Conservation (phyloP, 2,888 invertebrate genomes). For the Caenorhabditis afra region DNA sequence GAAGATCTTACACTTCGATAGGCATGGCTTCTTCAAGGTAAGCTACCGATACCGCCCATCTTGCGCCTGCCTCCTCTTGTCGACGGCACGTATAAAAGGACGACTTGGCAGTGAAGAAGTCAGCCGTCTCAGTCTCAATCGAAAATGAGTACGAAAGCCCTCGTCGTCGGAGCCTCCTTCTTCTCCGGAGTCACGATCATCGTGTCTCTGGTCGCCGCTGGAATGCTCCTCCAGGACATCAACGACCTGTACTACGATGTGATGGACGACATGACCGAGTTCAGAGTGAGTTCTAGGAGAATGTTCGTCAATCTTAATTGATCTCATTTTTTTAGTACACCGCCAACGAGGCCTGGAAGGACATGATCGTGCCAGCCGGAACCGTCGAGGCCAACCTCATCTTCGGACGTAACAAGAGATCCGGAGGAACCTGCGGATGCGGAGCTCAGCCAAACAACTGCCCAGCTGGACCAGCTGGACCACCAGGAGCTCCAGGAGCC, state of each 20-base stretch:
- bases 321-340: conserved; percentile 61
- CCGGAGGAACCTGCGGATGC: conserved; percentile 65
- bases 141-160: conserved; percentile 67
- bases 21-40: conserved; percentile 48
- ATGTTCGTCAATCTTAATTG: no score
- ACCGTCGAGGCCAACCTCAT: conserved; percentile 60
- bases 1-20: conserved; percentile 51
- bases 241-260: conserved; percentile 73
- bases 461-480: conserved; percentile 72
- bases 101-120: not conserved
- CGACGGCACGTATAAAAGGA: conserved; percentile 45
- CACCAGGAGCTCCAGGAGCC: conserved; percentile 67
- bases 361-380: conserved; percentile 64
- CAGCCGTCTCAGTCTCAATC: conserved; percentile 29
- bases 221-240: conserved; percentile 74
- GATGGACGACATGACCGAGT: conserved; percentile 73
- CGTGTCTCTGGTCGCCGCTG: conserved; percentile 70
- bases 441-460: conserved; percentile 68
- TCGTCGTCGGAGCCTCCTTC: conserved; percentile 68
- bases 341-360: conserved; percentile 72
- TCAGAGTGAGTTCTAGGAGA: conserved; percentile 64
- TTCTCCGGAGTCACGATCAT: conserved; percentile 70
- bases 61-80: not conserved
- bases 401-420: conserved; percentile 72
- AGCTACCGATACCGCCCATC: conserved; percentile 52